Base-by-base conservation (phyloP, 23 tunicate species). In the Clavelina lepadiformis region DNA sequence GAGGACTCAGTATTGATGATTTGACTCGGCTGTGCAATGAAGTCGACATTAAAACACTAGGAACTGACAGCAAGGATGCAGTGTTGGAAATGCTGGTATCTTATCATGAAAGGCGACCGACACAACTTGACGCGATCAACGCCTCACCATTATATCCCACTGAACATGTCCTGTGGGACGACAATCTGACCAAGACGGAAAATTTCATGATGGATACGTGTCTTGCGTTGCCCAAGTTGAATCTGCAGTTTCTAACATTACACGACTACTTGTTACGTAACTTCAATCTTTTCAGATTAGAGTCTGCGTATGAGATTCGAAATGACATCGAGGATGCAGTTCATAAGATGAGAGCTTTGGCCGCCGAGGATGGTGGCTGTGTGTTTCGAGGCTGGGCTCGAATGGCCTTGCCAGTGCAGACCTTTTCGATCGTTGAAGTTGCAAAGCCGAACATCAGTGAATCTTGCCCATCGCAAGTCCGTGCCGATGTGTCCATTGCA, bases 371-470 rank as follows among this genome's bases (percentile, higher is more conserved):
- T 51, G 82, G 81, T 18, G 8, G 74, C 3, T 86, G 91, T 65
- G 61, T 78, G 24, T 94, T 94, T 65, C 58, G 69, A 58, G 99
- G 99, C 29, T 94, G 99, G 99, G 73, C 99, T 29, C 73, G 95
- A 70, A 94, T 94, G 99, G 94, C 81, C n/a, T 66, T 94, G 33
- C 95, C 99, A 8, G 46, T 94, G 51, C 99, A 94, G 38, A 52
- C 81, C 3, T 86, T 94, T 60, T 59, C 81, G 3, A 63, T 94
- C 56, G 99, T 94, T 24, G 99, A 94, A 74, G 99, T 94, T 31
- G 95, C 99, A 11, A 88, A 88, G 51, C 99, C 99, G 2, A 74
- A 80, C 50, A 79, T 94, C 67, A 95, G 96, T 7, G 92, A 94
- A 46, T 69, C 75, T 5, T 49, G 78, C 59, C 99, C 99, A 25